Percentiles rank a stretch among this genome's conserved stretches.
phyloP scores from a whole-genome alignment of 30 jellyfish, hydroid and myxozoan species.

The Hydra vulgaris region DNA sequence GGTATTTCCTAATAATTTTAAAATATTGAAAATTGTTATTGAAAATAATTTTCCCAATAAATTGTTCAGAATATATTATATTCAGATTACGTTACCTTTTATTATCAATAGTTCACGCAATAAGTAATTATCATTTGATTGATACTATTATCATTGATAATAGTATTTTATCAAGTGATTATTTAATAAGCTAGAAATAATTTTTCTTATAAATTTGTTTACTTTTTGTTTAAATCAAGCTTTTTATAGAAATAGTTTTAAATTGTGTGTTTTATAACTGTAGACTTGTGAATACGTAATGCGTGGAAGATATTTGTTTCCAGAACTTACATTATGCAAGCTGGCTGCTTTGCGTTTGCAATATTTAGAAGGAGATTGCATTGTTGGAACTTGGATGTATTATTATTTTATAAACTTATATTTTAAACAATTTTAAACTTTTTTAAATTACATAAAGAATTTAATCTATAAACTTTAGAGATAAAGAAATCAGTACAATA shows the following conservation, averaged over 20 bases:
- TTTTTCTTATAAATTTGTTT: too few relatives aligned
- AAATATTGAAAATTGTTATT: too few relatives aligned
- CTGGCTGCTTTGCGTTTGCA: slow-evolving; percentile 93
- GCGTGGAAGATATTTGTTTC: slow-evolving; percentile 90
- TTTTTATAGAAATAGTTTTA: too few relatives aligned
- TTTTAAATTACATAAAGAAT: background rate
- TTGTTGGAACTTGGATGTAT: slow-evolving; percentile 90
- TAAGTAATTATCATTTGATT: too few relatives aligned
- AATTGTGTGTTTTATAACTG: slow-evolving; percentile 17
- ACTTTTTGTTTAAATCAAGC: too few relatives aligned
- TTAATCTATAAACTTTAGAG: slow-evolving; percentile 16
- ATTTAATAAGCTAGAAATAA: too few relatives aligned
- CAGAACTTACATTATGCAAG: slow-evolving; percentile 85
- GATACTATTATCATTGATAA: too few relatives aligned
- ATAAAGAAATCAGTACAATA: slow-evolving; percentile 80
- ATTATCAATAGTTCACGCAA: too few relatives aligned
- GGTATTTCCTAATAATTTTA: too few relatives aligned
- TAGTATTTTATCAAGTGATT: background rate
- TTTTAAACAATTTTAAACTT: background rate
- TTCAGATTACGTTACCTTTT: too few relatives aligned
- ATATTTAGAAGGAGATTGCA: slow-evolving; percentile 77
- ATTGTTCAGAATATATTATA: too few relatives aligned
- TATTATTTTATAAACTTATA: slow-evolving; percentile 3
- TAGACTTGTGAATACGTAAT: slow-evolving; percentile 90
- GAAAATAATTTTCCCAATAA: too few relatives aligned